phyloP scores from a whole-genome alignment of 2,113 vertebrate species.

The Anhinga anhinga region DNA sequence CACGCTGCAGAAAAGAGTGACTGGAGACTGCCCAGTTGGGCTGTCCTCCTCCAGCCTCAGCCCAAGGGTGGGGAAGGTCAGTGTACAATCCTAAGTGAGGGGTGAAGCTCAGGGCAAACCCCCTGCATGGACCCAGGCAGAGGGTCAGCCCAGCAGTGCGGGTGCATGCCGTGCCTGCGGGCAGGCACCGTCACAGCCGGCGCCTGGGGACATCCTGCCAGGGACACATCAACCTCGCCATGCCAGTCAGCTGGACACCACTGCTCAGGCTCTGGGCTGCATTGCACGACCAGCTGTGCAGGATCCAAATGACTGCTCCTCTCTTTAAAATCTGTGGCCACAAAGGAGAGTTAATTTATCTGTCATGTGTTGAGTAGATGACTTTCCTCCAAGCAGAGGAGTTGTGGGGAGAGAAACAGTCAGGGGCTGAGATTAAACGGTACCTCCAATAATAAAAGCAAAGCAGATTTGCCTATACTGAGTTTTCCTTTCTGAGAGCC shows the following conservation, averaged over 20 bases:
- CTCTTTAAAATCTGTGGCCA: background rate
- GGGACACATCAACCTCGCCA: fast-evolving
- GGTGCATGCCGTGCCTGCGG: background rate
- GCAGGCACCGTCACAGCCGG: fast-evolving
- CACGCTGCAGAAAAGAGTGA: background rate
- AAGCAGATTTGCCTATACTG: slow-evolving; percentile 23
- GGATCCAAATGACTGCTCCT: background rate
- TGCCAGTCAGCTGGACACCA: background rate
- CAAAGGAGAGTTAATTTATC: slow-evolving; percentile 7
- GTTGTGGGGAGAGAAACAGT: background rate
- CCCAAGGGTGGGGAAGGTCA: background rate
- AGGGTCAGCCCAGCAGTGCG: background rate
- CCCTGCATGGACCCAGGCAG: background rate
- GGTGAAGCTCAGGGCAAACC: background rate
- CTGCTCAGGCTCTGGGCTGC: fast-evolving
- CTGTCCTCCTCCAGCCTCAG: background rate
- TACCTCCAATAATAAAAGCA: background rate
- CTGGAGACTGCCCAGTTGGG: fast-evolving
- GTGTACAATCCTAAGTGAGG: background rate
- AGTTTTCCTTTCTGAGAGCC: background rate
- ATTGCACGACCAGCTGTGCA: fast-evolving
- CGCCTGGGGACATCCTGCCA: background rate
- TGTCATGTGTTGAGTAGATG: background rate
- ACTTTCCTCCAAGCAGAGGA: slow-evolving; percentile 6
- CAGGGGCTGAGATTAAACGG: slow-evolving; percentile 5